Conservation (phyloP, 2,888 invertebrate genomes). For the Drosophila seclusa region DNA sequence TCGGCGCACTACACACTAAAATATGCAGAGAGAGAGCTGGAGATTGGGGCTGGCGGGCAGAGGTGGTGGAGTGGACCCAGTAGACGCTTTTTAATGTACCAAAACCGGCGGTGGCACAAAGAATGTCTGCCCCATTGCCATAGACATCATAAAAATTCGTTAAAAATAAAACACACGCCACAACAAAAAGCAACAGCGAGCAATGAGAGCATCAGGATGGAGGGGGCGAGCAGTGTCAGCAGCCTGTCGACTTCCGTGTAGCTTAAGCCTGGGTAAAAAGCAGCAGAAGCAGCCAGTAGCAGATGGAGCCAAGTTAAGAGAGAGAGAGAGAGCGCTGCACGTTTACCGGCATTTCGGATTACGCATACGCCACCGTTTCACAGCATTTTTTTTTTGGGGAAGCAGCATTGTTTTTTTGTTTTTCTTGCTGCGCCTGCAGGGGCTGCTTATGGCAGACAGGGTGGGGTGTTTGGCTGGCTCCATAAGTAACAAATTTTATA, state of each 20-base stretch:
- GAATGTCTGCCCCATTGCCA: conserved; percentile 77
- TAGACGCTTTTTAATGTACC: conserved; percentile 81
- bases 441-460: conserved; percentile 27
- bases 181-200: conserved; percentile 51
- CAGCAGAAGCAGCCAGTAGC: conserved; percentile 1
- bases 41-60: background rate
- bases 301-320: conserved; percentile 16
- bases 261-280: conserved; percentile 55
- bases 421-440: conserved; percentile 17
- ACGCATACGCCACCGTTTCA: conserved; percentile 76
- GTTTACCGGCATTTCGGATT: conserved; percentile 78
- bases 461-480: conserved; percentile 46
- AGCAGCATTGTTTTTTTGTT: conserved; percentile 56
- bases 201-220: background rate
- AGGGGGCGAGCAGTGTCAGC: conserved; percentile 1
- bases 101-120: conserved; percentile 61
- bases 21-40: conserved; percentile 54
- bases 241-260: conserved; percentile 68
- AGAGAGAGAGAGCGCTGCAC: conserved; percentile 11
- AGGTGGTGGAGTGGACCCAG: conserved; percentile 50
- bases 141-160: conserved; percentile 82
- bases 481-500: conserved; percentile 81
- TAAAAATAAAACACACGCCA: conserved; percentile 68
- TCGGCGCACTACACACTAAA: conserved; percentile 72
- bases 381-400: conserved; percentile 35